Evolutionary conservation across 2,113 vertebrate genomes (phyloP).

Genomic region (Crotalus helleri): DNA sequence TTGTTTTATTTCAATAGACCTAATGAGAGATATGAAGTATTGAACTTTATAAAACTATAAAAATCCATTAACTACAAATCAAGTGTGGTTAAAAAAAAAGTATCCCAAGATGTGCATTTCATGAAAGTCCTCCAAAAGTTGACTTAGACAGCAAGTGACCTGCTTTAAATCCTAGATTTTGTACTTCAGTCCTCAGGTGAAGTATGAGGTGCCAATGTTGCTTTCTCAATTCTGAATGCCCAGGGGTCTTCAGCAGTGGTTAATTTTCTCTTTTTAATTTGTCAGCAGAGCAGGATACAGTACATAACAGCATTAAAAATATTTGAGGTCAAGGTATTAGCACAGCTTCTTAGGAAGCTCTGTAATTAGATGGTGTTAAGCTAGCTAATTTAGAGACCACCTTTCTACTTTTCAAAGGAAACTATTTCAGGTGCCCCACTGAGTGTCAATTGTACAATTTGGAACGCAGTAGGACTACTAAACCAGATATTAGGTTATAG

Average conservation of each 20-base stretch:
- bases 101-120: neutral
- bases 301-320: neutral
- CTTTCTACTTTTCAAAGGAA: neutral
- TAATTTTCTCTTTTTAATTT: neutral
- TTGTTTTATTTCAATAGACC: neutral
- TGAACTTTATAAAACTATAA: neutral
- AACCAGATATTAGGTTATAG: neutral
- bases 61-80: neutral
- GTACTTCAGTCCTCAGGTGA: neutral
- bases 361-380: neutral
- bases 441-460: neutral
- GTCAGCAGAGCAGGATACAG: neutral
- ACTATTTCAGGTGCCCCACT: neutral
- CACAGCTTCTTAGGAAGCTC: neutral
- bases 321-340: neutral
- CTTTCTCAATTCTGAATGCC: neutral
- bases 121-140: neutral
- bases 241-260: neutral
- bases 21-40: neutral
- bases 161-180: neutral
- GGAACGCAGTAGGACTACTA: neutral
- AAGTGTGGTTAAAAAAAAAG: neutral
- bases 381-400: neutral
- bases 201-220: neutral
- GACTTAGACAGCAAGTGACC: neutral